Evolutionary conservation across 2,888 invertebrate genomes (phyloP).

Genomic region (Ypsolopha sequella): DNA sequence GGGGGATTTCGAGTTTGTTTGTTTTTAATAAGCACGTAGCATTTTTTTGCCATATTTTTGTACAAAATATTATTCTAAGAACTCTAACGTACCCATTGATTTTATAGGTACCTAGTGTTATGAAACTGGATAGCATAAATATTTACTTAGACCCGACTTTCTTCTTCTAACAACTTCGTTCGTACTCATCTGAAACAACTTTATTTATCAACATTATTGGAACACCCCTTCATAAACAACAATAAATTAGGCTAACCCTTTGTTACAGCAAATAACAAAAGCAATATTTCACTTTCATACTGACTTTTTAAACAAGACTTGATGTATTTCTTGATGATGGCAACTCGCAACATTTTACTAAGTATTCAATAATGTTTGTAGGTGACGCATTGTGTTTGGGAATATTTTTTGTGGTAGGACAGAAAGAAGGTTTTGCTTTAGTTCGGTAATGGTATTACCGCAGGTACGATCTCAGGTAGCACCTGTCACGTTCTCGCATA

Average conservation of each 20-base stretch:
- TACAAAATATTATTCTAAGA: no score
- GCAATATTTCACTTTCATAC: background rate
- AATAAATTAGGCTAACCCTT: background rate
- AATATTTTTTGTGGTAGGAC: background rate
- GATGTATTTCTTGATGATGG: background rate
- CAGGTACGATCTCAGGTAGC: slow-evolving; percentile 46
- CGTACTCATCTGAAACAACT: no score
- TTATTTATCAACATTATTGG: background rate
- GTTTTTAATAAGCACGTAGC: no score
- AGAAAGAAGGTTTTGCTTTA: background rate
- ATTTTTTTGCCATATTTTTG: no score
- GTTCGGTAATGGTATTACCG: slow-evolving; percentile 28
- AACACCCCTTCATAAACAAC: background rate
- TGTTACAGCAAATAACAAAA: background rate
- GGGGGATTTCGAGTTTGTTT: no score
- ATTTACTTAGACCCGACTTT: no score
- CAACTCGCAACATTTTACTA: background rate
- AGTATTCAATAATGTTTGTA: background rate
- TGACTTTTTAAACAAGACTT: background rate
- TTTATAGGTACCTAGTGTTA: no score
- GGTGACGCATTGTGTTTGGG: background rate
- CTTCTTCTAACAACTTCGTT: no score
- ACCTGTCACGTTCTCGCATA: slow-evolving; percentile 44
- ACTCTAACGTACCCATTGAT: no score
- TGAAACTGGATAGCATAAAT: no score